Evolutionary conservation across 2,113 vertebrate species (phyloP).

Genomic region (Myotis yumanensis): DNA sequence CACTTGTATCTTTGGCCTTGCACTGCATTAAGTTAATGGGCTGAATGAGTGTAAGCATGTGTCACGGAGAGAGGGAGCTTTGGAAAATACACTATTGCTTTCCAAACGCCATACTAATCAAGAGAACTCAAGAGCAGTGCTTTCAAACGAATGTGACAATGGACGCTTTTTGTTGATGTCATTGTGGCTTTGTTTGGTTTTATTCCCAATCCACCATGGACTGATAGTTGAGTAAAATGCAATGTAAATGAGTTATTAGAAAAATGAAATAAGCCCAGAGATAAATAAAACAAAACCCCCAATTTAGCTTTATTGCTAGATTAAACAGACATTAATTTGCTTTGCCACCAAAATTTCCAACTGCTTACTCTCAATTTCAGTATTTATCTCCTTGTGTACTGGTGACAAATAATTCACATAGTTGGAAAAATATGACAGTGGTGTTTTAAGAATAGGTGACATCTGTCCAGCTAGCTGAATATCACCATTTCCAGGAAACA

Average conservation of each 20-base stretch:
- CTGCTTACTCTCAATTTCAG: not conserved
- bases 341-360: slow-evolving; percentile 1
- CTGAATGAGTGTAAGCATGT: not conserved
- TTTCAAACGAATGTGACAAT: not conserved
- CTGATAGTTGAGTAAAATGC: slow-evolving; percentile 11
- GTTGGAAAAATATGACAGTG: not conserved
- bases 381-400: not conserved
- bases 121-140: not conserved
- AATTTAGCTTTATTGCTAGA: not conserved
- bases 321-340: slow-evolving; percentile 34
- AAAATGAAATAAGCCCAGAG: slow-evolving; percentile 8
- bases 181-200: not conserved
- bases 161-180: not conserved
- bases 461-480: not conserved
- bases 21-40: not conserved
- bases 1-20: not conserved
- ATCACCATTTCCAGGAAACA: not conserved
- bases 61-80: too few species aligned
- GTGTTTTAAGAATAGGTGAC: slow-evolving; percentile 10
- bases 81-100: not conserved
- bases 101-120: not conserved
- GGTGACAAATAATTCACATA: not conserved
- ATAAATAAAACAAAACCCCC: not conserved
- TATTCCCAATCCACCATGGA: not conserved
- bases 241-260: not conserved